Conservation (phyloP, 35 echinoderm and acorn worm genomes). For the Hemicentrotus pulcherrimus region DNA sequence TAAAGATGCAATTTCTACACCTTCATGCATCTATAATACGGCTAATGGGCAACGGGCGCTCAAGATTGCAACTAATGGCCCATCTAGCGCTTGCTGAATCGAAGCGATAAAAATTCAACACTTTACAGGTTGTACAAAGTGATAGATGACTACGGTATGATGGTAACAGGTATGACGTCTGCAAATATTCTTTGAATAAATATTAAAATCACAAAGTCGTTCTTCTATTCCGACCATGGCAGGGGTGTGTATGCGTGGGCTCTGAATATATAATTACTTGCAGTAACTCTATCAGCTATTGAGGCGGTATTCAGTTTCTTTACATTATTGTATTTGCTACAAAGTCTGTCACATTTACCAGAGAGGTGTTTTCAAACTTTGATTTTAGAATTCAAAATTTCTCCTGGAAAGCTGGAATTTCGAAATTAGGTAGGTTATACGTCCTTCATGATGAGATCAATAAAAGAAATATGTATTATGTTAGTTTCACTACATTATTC, state of each 20-base stretch:
- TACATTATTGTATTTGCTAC: too few species aligned
- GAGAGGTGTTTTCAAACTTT: too few species aligned
- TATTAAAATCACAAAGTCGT: neutral
- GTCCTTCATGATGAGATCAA: too few species aligned
- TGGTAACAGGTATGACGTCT: neutral
- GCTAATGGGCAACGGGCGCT: neutral
- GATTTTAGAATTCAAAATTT: too few species aligned
- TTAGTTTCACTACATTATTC: too few species aligned
- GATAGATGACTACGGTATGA: neutral
- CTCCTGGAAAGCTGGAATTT: too few species aligned
- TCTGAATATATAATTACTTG: neutral
- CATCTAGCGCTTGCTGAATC: neutral
- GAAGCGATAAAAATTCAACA: constrained; percentile 19
- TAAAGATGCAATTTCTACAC: neutral
- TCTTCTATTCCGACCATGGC: neutral
- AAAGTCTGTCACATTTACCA: too few species aligned
- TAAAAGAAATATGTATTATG: too few species aligned
- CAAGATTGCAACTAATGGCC: neutral
- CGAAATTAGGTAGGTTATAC: too few species aligned
- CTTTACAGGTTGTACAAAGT: neutral
- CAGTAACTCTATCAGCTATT: neutral
- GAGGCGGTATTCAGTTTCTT: neutral
- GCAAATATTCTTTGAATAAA: neutral
- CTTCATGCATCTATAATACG: neutral
- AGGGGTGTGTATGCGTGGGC: neutral